A percentile compares a stretch with the other conserved stretches of the same genome.
These are phyloP conservation scores for Labroides dimidiatus DNA, from an alignment of 2,797 vertebrate species.

Conservation along the genomic window DNA sequence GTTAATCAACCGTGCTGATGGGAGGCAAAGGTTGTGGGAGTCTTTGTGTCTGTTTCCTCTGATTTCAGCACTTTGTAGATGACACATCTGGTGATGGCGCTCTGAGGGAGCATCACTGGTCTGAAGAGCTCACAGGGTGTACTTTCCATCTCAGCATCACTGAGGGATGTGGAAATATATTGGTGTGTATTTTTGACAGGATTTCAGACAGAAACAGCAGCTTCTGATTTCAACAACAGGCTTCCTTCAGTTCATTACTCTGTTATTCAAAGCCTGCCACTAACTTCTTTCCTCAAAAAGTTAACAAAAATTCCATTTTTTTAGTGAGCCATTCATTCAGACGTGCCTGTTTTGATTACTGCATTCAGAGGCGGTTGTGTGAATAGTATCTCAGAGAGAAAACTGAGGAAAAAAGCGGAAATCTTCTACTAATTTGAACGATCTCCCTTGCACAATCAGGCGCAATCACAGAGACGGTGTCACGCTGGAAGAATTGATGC, in stretches of 20 bases:
- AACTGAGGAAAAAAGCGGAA: conserved; percentile 18
- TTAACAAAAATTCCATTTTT: conserved; percentile 8
- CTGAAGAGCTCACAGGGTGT: conserved; percentile 12
- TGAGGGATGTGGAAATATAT: conserved; percentile 3
- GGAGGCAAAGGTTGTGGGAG: conserved; percentile 40
- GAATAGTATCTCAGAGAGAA: conserved; percentile 1
- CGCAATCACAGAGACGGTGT: conserved; percentile 64
- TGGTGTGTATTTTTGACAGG: neutral
- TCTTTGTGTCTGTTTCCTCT: conserved; percentile 41
- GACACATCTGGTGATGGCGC: conserved; percentile 12
- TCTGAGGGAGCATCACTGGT: conserved; percentile 3
- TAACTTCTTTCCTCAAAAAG: too few relatives aligned
- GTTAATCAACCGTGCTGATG: conserved; percentile 31
- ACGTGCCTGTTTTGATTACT: conserved; percentile 25
- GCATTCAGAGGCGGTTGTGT: conserved; percentile 47
- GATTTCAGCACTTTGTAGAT: conserved; percentile 33
- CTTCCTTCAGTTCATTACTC: too few relatives aligned
- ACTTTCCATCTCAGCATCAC: conserved; percentile 14
- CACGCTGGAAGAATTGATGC: conserved; percentile 21
- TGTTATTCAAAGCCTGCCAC: too few relatives aligned
- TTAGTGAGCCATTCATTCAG: conserved; percentile 18
- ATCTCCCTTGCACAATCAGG: conserved; percentile 47
- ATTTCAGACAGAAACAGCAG: too few relatives aligned
- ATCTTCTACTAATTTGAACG: conserved; percentile 53
- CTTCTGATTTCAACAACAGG: too few relatives aligned